A percentile compares a stretch with the other conserved stretches of the same genome.
phyloP scores from a whole-genome alignment of 2,888 invertebrate species.

The Junonia oenone region DNA sequence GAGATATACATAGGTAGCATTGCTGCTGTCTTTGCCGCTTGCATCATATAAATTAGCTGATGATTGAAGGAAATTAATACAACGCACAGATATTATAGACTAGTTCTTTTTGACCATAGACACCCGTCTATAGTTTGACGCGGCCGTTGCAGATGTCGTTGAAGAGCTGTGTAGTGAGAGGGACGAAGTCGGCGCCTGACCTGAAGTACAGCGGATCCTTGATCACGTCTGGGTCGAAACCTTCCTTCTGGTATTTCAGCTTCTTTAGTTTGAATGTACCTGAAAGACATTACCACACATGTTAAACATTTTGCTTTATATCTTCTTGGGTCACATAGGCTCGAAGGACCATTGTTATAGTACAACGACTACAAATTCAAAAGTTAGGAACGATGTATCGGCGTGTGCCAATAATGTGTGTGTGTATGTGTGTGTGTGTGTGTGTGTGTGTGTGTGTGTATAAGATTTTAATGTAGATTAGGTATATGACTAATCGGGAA shows the following conservation, averaged over 20 bases:
- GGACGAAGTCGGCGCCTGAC: slow-evolving; percentile 71
- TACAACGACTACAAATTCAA: too few species aligned
- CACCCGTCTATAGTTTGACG: slow-evolving; percentile 57
- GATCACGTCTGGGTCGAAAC: slow-evolving; percentile 86
- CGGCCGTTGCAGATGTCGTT: slow-evolving; percentile 76
- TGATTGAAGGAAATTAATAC: background rate
- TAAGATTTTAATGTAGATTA: too few species aligned
- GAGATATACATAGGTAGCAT: too few species aligned
- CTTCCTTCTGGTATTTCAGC: slow-evolving; percentile 89
- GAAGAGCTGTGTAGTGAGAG: slow-evolving; percentile 80
- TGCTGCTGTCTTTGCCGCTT: background rate
- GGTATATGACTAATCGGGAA: too few species aligned
- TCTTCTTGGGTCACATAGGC: background rate
- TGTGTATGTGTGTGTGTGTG: too few species aligned
- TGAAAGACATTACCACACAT: slow-evolving; percentile 43
- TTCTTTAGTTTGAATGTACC: slow-evolving; percentile 97
- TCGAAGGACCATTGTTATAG: background rate
- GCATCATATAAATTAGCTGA: background rate
- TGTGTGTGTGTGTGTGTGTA: too few species aligned
- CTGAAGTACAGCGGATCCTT: slow-evolving; percentile 87
- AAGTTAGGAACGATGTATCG: too few species aligned
- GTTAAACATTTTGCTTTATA: background rate
- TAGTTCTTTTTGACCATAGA: background rate
- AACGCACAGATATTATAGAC: background rate
- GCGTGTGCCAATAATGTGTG: too few species aligned